Conservation (phyloP, 2,113 vertebrate genomes). For the Colius striatus region DNA sequence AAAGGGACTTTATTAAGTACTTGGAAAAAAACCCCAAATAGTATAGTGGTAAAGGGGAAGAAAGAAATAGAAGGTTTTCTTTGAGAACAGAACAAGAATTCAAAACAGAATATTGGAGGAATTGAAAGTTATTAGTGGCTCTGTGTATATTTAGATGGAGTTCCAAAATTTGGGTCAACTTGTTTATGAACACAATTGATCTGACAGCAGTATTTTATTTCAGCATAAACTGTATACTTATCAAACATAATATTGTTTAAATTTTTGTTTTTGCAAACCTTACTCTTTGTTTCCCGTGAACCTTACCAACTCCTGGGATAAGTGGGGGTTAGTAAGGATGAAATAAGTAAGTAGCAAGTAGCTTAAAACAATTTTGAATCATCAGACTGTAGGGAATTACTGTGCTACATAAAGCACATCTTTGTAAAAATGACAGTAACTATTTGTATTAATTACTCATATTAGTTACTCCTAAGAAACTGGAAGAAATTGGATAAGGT, state of each 20-base stretch:
- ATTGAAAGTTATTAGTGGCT: neutral
- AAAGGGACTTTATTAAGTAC: neutral
- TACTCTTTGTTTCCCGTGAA: neutral
- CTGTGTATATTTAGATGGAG: neutral
- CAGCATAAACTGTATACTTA: neutral
- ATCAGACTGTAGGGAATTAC: neutral
- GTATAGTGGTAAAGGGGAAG: neutral
- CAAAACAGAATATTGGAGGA: neutral
- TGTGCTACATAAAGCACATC: neutral
- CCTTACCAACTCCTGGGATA: neutral
- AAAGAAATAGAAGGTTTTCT: neutral
- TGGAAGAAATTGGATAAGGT: neutral
- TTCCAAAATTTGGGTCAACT: neutral
- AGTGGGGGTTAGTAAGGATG: neutral
- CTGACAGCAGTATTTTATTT: neutral
- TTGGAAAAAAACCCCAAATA: accelerated
- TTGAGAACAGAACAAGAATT: neutral
- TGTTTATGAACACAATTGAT: neutral
- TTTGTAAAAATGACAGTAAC: neutral
- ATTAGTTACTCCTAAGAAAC: neutral
- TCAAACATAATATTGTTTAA: neutral
- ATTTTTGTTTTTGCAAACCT: neutral
- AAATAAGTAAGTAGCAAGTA: neutral
- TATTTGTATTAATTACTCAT: neutral
- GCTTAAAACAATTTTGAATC: neutral